phyloP scores from a whole-genome alignment of 2,888 invertebrate species.

The Zygaena filipendulae region DNA sequence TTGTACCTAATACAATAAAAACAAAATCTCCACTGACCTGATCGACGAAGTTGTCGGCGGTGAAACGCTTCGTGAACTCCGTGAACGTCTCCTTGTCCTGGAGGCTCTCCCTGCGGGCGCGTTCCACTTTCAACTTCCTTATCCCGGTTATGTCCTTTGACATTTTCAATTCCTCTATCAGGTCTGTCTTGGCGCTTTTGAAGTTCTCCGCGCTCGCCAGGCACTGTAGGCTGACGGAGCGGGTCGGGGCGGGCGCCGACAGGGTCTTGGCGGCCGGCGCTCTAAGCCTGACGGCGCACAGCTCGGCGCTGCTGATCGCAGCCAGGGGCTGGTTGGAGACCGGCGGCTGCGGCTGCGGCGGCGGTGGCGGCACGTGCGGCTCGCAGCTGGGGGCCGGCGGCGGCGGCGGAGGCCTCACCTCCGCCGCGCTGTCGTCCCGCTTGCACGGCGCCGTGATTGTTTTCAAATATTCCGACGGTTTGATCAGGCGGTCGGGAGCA shows the following conservation, averaged over 20 bases:
- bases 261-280: slow-evolving; percentile 83
- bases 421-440: slow-evolving; percentile 60
- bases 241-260: slow-evolving; percentile 75
- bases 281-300: slow-evolving; percentile 84
- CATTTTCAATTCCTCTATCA: slow-evolving; percentile 92
- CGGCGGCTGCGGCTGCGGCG: slow-evolving; percentile 36
- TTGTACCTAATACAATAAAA: too few species aligned
- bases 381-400: slow-evolving; percentile 49
- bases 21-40: slow-evolving; percentile 85
- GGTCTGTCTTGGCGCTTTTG: slow-evolving; percentile 81
- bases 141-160: slow-evolving; percentile 95
- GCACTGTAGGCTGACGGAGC: slow-evolving; percentile 82
- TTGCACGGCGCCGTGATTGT: slow-evolving; percentile 78
- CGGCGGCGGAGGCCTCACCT: slow-evolving; percentile 72
- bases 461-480: slow-evolving; percentile 91
- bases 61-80: slow-evolving; percentile 87
- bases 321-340: slow-evolving; percentile 79
- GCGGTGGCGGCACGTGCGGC: slow-evolving; percentile 37
- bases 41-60: slow-evolving; percentile 87
- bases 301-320: slow-evolving; percentile 87
- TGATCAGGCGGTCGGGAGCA: slow-evolving; percentile 86
- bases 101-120: slow-evolving; percentile 84
- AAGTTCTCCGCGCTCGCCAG: slow-evolving; percentile 76
- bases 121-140: slow-evolving; percentile 90
- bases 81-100: slow-evolving; percentile 86